Evolutionary conservation across 2,113 vertebrate genomes (phyloP), one percentile per base, ranked within the genome.

Genomic region (Sminthopsis crassicaudata): DNA sequence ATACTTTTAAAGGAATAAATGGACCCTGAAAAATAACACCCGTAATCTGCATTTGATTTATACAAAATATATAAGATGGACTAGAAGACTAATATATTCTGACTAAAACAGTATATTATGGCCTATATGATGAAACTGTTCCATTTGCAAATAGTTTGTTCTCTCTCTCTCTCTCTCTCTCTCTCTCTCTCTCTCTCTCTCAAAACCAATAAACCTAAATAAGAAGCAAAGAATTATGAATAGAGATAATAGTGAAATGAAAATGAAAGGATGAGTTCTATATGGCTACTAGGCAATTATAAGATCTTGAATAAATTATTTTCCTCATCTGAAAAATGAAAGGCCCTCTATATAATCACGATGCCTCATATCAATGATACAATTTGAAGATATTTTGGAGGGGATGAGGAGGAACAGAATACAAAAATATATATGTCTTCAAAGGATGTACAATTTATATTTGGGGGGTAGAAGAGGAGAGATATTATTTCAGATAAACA

Each of bases 101-200:
- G 30, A 76, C 36, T 19, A n/a, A n/a, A 36, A 76, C 14, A 76
- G 36, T 76, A n/a, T 16, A 76, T n/a, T 76, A 19, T n/a, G 14
- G 60, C 0, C 42, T 22, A 42, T n/a, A 92, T 60, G 51, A 60
- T 91, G 93, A 96, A 76, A 94, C 16, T 84, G 25, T 42, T 46
- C 25, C 53, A 55, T 89, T 53, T 92, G 26, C 91, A 19, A 10
- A 91, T 36, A 76, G 30, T 46, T 42, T 16, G 14, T 57, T 52
- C 53, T 46, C 36, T 52, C 53, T 46, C 36, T 91, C 50, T 90
- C 46, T 96, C 42, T 95, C 51, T 57, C 76, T 52, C 53, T 46
- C 36, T 91, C 46, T 90, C 46, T 96, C 42, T 95, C 51, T 57
- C 50, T 46, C 36, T 91, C 50, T 90, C 46, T 96, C 42, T 95